A percentile compares a stretch with the other conserved stretches of the same genome.
Evolutionary conservation across 2,888 invertebrate genomes (phyloP).

Genomic region (Lamellibrachia satsuma): DNA sequence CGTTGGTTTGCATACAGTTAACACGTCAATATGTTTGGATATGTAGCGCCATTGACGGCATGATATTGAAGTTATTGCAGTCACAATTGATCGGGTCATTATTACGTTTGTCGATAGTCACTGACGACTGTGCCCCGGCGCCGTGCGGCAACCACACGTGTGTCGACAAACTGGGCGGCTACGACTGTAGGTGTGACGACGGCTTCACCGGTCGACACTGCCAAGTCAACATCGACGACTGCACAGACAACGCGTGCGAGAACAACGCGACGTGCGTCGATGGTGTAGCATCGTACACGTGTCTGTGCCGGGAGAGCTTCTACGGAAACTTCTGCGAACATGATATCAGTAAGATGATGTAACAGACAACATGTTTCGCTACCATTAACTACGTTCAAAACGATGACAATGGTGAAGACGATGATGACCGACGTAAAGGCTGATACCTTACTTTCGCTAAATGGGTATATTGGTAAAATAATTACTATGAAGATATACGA

Average conservation of each 20-base stretch:
- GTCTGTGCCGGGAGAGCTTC: not conserved
- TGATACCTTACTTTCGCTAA: not conserved
- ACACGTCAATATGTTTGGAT: too few species aligned
- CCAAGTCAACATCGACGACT: not conserved
- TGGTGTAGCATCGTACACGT: not conserved
- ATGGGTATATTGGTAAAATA: not conserved
- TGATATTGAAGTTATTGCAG: too few species aligned
- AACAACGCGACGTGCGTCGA: constrained; percentile 3
- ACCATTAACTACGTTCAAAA: not conserved
- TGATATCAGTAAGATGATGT: not conserved
- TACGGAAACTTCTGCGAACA: not conserved
- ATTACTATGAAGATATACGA: not conserved
- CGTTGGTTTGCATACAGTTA: too few species aligned
- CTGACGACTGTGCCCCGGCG: not conserved
- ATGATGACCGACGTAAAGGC: not conserved
- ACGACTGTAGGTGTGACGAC: not conserved
- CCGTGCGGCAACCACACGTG: not conserved
- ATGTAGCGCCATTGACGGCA: too few species aligned
- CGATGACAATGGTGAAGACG: not conserved
- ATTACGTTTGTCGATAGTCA: not conserved
- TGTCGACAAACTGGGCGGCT: not conserved
- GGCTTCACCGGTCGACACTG: not conserved
- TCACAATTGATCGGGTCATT: not conserved
- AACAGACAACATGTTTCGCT: not conserved
- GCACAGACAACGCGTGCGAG: not conserved